phyloP scores from a whole-genome alignment of 2,113 vertebrate species.

The Clupea harengus region DNA sequence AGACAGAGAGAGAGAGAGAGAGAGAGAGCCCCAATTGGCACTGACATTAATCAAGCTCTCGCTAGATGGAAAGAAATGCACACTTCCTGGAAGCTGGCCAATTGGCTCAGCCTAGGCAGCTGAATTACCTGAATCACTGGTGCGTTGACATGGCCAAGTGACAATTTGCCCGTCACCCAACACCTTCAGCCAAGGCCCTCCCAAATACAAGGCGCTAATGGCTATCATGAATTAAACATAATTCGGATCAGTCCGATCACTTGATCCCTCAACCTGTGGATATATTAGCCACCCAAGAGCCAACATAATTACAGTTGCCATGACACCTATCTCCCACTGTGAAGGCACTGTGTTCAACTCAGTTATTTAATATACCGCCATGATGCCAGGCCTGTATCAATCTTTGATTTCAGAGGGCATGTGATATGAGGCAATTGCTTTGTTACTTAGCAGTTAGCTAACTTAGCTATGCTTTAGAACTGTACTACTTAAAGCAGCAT shows the following conservation, averaged over 20 bases:
- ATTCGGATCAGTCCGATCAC: conserved; percentile 34
- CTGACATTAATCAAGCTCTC: conserved; percentile 16
- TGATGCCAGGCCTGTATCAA: neutral
- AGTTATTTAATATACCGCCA: neutral
- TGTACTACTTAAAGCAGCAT: no score
- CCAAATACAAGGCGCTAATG: conserved; percentile 22
- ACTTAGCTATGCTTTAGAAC: no score
- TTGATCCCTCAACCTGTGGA: conserved; percentile 30
- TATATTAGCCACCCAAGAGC: neutral
- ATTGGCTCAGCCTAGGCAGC: neutral
- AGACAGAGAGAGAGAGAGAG: neutral
- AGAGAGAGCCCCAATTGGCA: conserved; percentile 2
- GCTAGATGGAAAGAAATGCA: conserved; percentile 25
- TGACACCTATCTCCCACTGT: neutral
- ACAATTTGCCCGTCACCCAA: conserved; percentile 34
- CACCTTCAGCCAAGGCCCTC: neutral
- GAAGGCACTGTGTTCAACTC: neutral
- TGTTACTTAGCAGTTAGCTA: no score
- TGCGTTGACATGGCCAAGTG: conserved; percentile 20
- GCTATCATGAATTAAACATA: conserved; percentile 37
- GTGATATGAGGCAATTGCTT: no score
- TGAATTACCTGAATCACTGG: conserved; percentile 14
- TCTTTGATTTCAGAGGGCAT: neutral
- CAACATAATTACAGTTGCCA: conserved; percentile 16
- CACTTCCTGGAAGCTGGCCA: conserved; percentile 36